Conservation (phyloP, 2,113 vertebrate genomes). For the Theropithecus gelada region DNA sequence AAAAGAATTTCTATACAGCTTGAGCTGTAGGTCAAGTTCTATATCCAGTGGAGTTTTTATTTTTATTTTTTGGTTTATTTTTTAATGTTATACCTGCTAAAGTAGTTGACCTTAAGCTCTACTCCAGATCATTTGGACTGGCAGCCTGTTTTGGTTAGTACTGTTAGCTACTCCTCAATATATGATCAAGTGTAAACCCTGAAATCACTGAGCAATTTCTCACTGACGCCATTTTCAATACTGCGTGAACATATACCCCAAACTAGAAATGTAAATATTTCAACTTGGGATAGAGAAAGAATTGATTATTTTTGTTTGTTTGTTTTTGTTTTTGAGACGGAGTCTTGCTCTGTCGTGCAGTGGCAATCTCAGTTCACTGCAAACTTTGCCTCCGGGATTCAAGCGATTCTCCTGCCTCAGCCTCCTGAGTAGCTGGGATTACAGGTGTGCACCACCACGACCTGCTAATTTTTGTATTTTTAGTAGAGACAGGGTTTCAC, state of each 20-base stretch:
- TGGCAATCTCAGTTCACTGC: no score
- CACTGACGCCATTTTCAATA: not conserved
- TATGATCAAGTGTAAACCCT: not conserved
- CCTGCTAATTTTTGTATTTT: no score
- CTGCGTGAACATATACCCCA: not conserved
- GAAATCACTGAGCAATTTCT: not conserved
- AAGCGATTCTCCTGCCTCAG: no score
- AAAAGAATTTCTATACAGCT: not conserved
- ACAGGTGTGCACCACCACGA: no score
- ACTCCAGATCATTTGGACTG: not conserved
- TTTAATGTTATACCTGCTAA: not conserved
- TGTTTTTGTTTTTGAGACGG: no score
- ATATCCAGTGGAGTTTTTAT: not conserved
- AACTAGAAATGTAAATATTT: not conserved
- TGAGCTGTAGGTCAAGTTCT: not conserved
- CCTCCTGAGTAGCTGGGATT: no score
- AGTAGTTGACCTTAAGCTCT: not conserved
- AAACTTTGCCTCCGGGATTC: no score
- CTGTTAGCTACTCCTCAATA: not conserved
- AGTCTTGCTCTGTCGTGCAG: no score
- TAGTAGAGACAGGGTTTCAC: not conserved
- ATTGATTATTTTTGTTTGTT: not conserved
- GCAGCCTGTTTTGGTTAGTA: not conserved
- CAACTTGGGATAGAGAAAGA: not conserved
- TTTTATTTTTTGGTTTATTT: not conserved